Base-by-base conservation (phyloP, 2,888 invertebrate species). In the Drosophila pseudotalamancana region DNA sequence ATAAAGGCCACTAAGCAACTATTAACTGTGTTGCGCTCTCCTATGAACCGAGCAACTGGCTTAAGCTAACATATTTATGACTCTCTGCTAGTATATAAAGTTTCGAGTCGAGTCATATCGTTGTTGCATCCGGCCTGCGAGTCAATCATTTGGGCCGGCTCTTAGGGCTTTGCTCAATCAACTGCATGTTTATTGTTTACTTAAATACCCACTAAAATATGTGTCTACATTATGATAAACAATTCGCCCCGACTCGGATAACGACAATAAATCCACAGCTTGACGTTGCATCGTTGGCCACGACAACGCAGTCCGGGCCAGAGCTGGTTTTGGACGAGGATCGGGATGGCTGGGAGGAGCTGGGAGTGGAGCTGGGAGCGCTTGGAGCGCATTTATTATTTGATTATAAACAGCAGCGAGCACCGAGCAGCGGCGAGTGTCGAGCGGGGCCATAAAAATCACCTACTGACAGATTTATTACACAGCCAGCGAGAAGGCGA, bases 381-480 rank as follows among this genome's bases (percentile, higher is more conserved):
- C 73, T 79, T 67, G 81, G 61, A 84, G 87, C 77, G 87, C 87
- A 84, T 81, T 81, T 81, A 84, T 81, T 81, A 81, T 81, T 81
- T 81, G 81, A 81, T 81, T 81, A 81, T 81, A 81, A 81, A 80
- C 81, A 87, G 83, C 82, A 81, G 87, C 46, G 49, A 18, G 29
- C 43, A n/a, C 11, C 37, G 48, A 37, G 37, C 45, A 50, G 54
- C 74, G 81, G 72, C 64, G 66, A 77, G 75, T 78, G 88, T 85
- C 71, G 86, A 83, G 82, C 77, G 76, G 61, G 77, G 68, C 83
- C 79, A 83, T 83, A 83, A 83, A 83, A 83, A 85, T 89, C 89
- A 89, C 87, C 87, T 88, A 87, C 79, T 89, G 89, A 89, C 90
- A 89, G 89, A 89, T 89, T 89, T 89, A 89, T 89, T 89, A 88